These are phyloP conservation scores for Hapalemur alaotrensis DNA, from an alignment of 2,797 vertebrate species.

Conservation along the genomic window DNA sequence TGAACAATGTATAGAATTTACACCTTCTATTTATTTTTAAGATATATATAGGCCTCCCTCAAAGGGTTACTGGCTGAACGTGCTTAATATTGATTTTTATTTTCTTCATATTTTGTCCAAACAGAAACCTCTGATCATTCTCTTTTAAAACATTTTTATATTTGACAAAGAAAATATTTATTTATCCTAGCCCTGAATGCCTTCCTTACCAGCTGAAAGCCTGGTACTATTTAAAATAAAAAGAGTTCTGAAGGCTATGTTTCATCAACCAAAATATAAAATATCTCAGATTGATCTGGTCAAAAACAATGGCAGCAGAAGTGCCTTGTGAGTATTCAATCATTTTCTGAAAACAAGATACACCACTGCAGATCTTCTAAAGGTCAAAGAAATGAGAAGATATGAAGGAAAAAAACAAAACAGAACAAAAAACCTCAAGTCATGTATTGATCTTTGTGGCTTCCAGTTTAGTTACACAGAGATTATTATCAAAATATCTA, in stretches of 20 bases:
- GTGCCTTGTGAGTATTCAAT: not conserved
- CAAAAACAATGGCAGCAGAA: not conserved
- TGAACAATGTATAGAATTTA: not conserved
- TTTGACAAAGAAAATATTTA: conserved; percentile 39
- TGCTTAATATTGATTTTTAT: not conserved
- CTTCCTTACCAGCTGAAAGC: not conserved
- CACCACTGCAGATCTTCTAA: conserved; percentile 3
- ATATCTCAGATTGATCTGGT: not conserved
- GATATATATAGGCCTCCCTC: not conserved
- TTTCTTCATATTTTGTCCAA: conserved; percentile 4
- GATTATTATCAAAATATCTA: not conserved
- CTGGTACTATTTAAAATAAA: not conserved
- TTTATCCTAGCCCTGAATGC: not conserved
- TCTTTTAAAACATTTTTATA: not conserved
- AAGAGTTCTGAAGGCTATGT: not conserved
- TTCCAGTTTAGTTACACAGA: not conserved
- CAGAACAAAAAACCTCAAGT: not conserved
- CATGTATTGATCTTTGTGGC: not conserved
- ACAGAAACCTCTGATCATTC: not conserved
- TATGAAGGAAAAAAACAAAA: not conserved
- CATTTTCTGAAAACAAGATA: conserved; percentile 35
- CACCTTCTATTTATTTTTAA: not conserved
- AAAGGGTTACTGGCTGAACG: not conserved
- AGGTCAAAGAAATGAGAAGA: conserved; percentile 24
- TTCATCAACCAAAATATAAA: not conserved